Percentiles rank a stretch among this genome's conserved stretches.
These are phyloP conservation scores for Chlamydotis undulata DNA, from an alignment of 2,113 vertebrate species.

Conservation along the genomic window DNA sequence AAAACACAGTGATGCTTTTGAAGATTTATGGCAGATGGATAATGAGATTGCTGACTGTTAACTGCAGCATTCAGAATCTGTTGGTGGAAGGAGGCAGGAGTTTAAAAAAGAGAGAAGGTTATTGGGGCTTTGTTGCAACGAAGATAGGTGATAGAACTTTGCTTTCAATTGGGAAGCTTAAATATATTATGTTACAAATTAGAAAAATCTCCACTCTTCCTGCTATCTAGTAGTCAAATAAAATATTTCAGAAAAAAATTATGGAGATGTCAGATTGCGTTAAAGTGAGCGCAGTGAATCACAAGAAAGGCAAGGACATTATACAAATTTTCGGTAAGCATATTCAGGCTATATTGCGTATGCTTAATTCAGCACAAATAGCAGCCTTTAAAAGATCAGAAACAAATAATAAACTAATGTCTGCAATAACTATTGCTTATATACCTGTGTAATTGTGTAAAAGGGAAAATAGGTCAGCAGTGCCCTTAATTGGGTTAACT, in stretches of 20 bases:
- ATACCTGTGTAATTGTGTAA: neutral
- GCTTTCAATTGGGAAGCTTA: slow-evolving; percentile 53
- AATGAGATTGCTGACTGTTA: slow-evolving; percentile 75
- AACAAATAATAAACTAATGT: neutral
- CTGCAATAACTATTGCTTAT: neutral
- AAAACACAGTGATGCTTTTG: slow-evolving; percentile 72
- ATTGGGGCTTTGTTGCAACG: slow-evolving; percentile 7
- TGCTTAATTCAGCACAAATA: neutral
- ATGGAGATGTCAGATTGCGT: slow-evolving; percentile 21
- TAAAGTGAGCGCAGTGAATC: slow-evolving; percentile 21
- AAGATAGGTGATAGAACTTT: slow-evolving; percentile 50
- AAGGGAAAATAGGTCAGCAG: neutral
- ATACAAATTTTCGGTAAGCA: neutral
- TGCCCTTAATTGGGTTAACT: neutral
- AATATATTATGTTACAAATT: slow-evolving; percentile 47
- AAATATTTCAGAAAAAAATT: slow-evolving; percentile 29
- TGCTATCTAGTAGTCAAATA: slow-evolving; percentile 37
- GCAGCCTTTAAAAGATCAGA: neutral
- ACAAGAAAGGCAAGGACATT: neutral
- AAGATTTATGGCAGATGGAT: slow-evolving; percentile 73
- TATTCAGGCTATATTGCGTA: neutral
- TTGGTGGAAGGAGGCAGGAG: slow-evolving; percentile 23
- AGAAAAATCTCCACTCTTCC: slow-evolving; percentile 7
- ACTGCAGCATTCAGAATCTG: slow-evolving; percentile 67
- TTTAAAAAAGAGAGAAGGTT: slow-evolving; percentile 39